phyloP scores from a whole-genome alignment of 2,888 invertebrate genomes.

The Patella pellucida region DNA sequence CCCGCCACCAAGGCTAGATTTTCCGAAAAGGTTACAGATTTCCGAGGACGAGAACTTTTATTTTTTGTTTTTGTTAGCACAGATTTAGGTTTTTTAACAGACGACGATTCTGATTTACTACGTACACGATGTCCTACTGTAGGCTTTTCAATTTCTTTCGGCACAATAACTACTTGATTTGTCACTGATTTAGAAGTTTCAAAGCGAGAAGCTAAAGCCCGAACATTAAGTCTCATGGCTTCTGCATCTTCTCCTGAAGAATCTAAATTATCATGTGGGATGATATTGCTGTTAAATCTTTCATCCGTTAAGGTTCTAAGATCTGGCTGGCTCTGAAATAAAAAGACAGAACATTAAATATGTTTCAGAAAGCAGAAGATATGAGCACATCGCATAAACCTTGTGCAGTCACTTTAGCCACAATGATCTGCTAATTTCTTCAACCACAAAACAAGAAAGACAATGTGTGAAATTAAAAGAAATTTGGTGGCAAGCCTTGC shows the following conservation, averaged over 20 bases:
- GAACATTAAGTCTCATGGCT: conserved; percentile 43
- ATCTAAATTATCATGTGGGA: neutral
- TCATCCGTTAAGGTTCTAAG: conserved; percentile 26
- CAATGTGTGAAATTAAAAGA: too few relatives aligned
- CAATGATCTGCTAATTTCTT: too few relatives aligned
- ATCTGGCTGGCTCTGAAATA: conserved; percentile 45
- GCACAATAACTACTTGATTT: neutral
- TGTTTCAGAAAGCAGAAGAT: too few relatives aligned
- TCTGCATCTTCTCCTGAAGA: neutral
- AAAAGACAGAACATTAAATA: neutral
- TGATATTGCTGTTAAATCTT: neutral
- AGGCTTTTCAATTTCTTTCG: conserved; percentile 3
- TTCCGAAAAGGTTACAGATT: conserved; percentile 94
- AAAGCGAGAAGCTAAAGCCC: conserved; percentile 58
- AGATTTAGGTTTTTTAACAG: conserved; percentile 56
- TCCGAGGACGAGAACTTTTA: conserved; percentile 68
- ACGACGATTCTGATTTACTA: conserved; percentile 60
- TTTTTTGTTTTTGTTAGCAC: conserved; percentile 57
- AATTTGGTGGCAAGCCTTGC: too few relatives aligned
- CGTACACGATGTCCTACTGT: conserved; percentile 40
- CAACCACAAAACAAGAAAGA: too few relatives aligned
- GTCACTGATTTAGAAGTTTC: conserved; percentile 34
- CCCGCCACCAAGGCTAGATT: conserved; percentile 93
- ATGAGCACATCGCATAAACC: too few relatives aligned
- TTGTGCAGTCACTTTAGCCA: too few relatives aligned